A percentile compares a stretch with the other conserved stretches of the same genome.
Evolutionary conservation across 2,797 vertebrate species (phyloP).

Genomic region (Acrossocheilus fasciatus): DNA sequence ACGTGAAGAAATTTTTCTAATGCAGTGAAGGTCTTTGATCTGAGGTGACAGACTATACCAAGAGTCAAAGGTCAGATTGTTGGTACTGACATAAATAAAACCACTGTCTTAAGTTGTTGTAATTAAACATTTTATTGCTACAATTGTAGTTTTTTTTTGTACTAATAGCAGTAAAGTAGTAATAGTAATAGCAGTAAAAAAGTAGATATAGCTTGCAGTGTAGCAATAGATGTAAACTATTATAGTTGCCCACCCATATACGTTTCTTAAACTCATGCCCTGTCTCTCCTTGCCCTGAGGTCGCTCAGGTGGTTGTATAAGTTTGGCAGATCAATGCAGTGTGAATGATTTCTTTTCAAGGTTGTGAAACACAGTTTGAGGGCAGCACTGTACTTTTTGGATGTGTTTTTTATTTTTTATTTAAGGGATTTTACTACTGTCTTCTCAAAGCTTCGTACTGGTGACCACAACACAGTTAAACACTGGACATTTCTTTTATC

Average conservation of each 20-base stretch:
- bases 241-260: neutral
- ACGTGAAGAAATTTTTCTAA: neutral
- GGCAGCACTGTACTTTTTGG: neutral
- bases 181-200: neutral
- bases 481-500: neutral
- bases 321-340: neutral
- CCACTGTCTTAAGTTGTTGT: neutral
- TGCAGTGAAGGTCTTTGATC: neutral
- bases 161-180: neutral
- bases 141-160: neutral
- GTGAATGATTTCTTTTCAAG: constrained; percentile 4
- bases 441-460: neutral
- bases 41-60: neutral
- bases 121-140: neutral
- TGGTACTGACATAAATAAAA: neutral
- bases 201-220: neutral
- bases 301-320: neutral
- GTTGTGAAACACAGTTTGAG: constrained; percentile 23
- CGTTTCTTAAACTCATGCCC: neutral
- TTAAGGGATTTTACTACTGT: neutral
- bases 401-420: neutral
- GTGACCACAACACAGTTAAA: neutral
- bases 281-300: neutral
- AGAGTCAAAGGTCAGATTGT: neutral
- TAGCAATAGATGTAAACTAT: neutral